Evolutionary conservation across 1,140 invertebrate genomes (phyloP), one percentile per base, ranked within the genome.

Genomic region (Ooceraea biroi): DNA sequence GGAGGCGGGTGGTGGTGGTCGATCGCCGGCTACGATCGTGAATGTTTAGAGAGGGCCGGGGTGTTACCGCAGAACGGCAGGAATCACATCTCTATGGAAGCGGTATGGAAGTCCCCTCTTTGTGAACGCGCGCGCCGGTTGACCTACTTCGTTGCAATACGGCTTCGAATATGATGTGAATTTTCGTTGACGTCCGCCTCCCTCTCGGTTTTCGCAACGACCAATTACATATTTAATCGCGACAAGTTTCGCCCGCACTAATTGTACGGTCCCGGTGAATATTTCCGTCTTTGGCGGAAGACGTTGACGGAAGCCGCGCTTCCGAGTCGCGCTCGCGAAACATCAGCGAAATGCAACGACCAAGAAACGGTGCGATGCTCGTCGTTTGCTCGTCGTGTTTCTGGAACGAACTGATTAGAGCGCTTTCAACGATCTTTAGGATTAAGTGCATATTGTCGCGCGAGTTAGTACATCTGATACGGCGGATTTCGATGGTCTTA

Each of bases 81-180:
- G 90, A 92, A 91, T 90, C 88, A 85, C 86, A 78, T 85, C 78
- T 80, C 22, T 69, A 69, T 80, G 36, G 48, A 58, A 61, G 57
- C 69, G 27, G 66, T 88, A 86, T 87, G 87, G 85, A 80, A 88
- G 80, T 85, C 86, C n/a, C 50, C 65, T 87, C 91, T 91, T 90
- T 55, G 65, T 74, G 80, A 86, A 86, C 80, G 84, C 89, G 74
- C 73, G 69, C 78, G 72, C 82, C 76, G 87, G 87, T 85, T 92
- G 92, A 92, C 92, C 92, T 91, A 91, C 88, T 92, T 92, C 83
- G 71, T 86, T 68, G 85, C 88, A 74, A 63, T 83, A 82, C 88
- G 84, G 80, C 89, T 87, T 88, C 85, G 89, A 87, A 91, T 89
- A 85, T 65, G 60, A 69, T 57, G 65, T 80, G 85, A 87, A 87